A percentile compares a stretch with the other conserved stretches of the same genome.
These are phyloP conservation scores for Arrhopalites spinosus DNA, from an alignment of 2,888 invertebrate genomes.

Conservation along the genomic window DNA sequence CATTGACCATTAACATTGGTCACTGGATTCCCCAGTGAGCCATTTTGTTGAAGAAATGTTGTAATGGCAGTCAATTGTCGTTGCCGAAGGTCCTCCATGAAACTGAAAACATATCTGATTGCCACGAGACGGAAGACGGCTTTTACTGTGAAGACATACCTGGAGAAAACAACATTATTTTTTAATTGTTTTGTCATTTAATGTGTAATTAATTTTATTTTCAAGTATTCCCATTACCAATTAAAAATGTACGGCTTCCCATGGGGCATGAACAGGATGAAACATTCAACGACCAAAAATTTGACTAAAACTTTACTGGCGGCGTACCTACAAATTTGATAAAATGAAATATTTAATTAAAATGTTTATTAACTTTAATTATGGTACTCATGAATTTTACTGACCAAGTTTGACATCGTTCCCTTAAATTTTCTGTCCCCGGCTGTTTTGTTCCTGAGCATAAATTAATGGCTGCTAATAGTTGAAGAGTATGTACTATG, in stretches of 20 bases:
- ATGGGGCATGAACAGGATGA: slow-evolving; percentile 31
- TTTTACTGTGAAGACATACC: slow-evolving; percentile 17
- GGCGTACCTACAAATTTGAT: no score
- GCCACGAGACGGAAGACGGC: slow-evolving; percentile 19
- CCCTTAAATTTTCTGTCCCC: slow-evolving; percentile 13
- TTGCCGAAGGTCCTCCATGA: slow-evolving; percentile 10
- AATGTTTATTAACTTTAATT: no score
- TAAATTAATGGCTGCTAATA: slow-evolving; percentile 21
- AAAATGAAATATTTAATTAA: no score
- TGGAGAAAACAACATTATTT: no score
- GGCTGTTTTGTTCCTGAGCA: slow-evolving; percentile 21
- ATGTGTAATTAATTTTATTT: no score
- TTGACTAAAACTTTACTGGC: slow-evolving; percentile 26
- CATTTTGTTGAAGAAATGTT: no score
- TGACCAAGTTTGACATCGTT: slow-evolving; percentile 31
- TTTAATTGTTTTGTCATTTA: no score
- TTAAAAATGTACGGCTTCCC: slow-evolving; percentile 25
- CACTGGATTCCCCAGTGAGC: no score
- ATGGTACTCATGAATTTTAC: no score
- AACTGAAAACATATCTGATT: slow-evolving; percentile 14
- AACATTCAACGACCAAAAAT: slow-evolving; percentile 29
- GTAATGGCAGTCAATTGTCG: no score
- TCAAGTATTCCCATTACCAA: no score
- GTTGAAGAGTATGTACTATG: slow-evolving; percentile 24
- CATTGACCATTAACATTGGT: no score